These are phyloP conservation scores for Heliconius ethilla DNA, from an alignment of 2,888 invertebrate genomes.

Conservation along the genomic window DNA sequence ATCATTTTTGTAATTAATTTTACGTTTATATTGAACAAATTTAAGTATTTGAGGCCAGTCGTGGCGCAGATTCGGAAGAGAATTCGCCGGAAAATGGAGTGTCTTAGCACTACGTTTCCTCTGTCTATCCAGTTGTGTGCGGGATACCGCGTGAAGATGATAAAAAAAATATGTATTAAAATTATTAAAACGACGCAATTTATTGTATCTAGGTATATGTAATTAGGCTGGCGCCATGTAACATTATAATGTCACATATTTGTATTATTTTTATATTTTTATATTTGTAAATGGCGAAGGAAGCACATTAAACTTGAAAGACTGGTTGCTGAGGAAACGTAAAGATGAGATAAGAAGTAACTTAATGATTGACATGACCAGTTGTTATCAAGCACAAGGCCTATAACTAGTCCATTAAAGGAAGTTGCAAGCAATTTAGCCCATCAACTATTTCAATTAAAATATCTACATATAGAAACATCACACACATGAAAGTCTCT, in stretches of 20 bases:
- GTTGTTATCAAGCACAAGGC: slow-evolving; percentile 34
- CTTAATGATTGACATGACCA: slow-evolving; percentile 33
- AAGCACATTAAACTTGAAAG: slow-evolving; percentile 25
- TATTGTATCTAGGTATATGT: background rate
- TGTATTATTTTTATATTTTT: slow-evolving; percentile 8
- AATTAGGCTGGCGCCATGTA: slow-evolving; percentile 3
- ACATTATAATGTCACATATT: background rate
- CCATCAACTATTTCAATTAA: slow-evolving; percentile 29
- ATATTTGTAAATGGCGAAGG: slow-evolving; percentile 22
- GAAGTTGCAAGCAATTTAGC: slow-evolving; percentile 25
- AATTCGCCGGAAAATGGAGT: too few species aligned
- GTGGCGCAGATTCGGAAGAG: too few species aligned
- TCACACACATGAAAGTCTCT: background rate
- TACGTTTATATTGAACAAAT: background rate
- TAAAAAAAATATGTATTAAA: background rate
- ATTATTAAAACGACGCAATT: background rate
- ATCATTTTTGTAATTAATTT: slow-evolving; percentile 15
- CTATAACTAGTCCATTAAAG: slow-evolving; percentile 22
- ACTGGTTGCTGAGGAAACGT: slow-evolving; percentile 38
- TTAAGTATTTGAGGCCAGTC: background rate
- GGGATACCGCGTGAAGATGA: too few species aligned
- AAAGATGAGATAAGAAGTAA: slow-evolving; percentile 32
- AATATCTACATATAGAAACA: slow-evolving; percentile 10
- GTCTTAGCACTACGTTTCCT: too few species aligned
- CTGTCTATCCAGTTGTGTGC: too few species aligned